Evolutionary conservation across 2,888 invertebrate species (phyloP), one percentile per base, ranked within the genome.

Genomic region (Agriopis leucophaearia): DNA sequence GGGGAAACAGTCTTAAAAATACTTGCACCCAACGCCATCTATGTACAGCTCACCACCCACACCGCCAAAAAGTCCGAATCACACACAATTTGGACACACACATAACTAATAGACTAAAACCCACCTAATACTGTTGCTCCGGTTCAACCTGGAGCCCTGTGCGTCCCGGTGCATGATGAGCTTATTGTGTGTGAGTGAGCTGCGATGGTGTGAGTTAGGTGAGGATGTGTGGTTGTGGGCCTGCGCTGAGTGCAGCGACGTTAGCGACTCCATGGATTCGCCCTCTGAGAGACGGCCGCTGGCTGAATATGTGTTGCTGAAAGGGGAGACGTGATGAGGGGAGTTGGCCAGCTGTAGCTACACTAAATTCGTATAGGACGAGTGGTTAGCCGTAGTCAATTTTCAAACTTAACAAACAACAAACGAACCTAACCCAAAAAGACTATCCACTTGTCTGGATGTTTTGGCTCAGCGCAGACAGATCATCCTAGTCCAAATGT

Each of bases 91-190:
- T 40, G 6, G 10, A 38, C n/a, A 38, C 15, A 55, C 16, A 55
- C 18, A 16, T 35, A 65, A 42, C 40, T 48, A 59, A 10, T 10
- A 52, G 36, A 57, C 8, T 51, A 66, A 61, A 45, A 38, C 51
- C 44, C 56, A 98, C 98, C 98, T 97, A 91, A 98, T 98, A 87
- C 98, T 98, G 94, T 98, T 98, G 94, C 98, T 98, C 86, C 98
- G 95, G 91, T 97, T 97, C 78, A 98, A 94, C 84, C 97, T 95
- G 74, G 95, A 94, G 81, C 89, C 90, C 83, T 95, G 95, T 79
- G 95, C 94, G 83, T 94, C 94, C 69, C 94, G 94, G 86, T 95
- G 95, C 89, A 94, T 87, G 91, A 94, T 92, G 85, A 94, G 94
- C 87, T 94, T 94, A 87, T 94, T 95, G 87, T 95, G 95, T 79